Percentiles rank a stretch among this genome's conserved stretches.
phyloP scores from a whole-genome alignment of 2,888 invertebrate genomes.

The Tipula helvola region DNA sequence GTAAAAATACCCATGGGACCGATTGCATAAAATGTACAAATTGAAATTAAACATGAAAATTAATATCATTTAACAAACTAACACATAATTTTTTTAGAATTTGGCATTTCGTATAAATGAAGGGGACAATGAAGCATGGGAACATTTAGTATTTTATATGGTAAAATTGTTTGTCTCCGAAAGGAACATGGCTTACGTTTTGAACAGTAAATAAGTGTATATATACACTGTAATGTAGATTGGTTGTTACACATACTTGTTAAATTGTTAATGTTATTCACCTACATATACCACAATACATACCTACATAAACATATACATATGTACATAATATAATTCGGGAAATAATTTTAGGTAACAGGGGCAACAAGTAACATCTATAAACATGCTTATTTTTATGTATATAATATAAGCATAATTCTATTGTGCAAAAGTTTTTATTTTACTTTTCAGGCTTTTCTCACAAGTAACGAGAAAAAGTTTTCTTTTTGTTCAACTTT shows the following conservation, averaged over 20 bases:
- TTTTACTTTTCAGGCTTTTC: background rate
- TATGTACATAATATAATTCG: background rate
- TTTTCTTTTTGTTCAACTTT: background rate
- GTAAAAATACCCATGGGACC: no score
- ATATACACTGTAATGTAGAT: background rate
- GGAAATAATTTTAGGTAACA: background rate
- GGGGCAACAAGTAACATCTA: background rate
- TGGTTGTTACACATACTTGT: background rate
- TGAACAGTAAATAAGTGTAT: background rate
- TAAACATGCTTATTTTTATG: background rate
- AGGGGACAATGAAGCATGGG: background rate
- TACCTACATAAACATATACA: background rate
- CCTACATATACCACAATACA: background rate
- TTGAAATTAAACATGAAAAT: background rate
- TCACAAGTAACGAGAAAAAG: background rate
- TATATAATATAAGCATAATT: background rate
- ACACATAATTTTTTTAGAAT: constrained; percentile 11
- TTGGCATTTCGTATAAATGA: constrained; percentile 14
- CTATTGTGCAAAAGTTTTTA: background rate
- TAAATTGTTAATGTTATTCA: background rate
- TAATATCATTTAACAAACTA: background rate
- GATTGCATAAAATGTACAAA: no score
- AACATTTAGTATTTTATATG: constrained; percentile 14
- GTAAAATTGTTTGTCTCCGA: background rate
- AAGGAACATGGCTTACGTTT: background rate